A percentile compares a stretch with the other conserved stretches of the same genome.
phyloP scores from a whole-genome alignment of 1,140 invertebrate genomes.

The Tenebrio molitor region DNA sequence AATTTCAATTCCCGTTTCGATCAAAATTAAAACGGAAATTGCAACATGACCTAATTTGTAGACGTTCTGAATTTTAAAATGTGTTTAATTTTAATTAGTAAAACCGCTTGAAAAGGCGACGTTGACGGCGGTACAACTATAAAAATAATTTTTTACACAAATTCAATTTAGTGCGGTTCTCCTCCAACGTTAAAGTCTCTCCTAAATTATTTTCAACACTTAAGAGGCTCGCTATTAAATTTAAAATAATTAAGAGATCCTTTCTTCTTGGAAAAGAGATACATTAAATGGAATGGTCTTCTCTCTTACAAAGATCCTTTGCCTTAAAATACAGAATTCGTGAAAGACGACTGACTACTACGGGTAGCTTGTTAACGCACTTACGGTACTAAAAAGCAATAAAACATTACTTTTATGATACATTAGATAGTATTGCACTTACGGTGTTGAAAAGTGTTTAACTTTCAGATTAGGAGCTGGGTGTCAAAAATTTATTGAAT shows the following conservation, averaged over 20 bases:
- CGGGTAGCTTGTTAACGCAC: neutral
- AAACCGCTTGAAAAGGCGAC: too few relatives aligned
- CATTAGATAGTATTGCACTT: neutral
- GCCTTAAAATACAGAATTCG: neutral
- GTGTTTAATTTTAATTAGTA: too few relatives aligned
- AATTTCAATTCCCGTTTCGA: too few relatives aligned
- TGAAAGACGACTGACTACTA: neutral
- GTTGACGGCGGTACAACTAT: too few relatives aligned
- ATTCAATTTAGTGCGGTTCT: constrained; percentile 26
- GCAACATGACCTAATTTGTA: too few relatives aligned
- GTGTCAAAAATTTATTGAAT: constrained; percentile 1
- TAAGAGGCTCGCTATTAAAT: constrained; percentile 34
- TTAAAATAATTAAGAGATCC: constrained; percentile 35
- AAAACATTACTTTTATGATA: constrained; percentile 5
- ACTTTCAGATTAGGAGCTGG: constrained; percentile 1
- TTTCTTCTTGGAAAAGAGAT: constrained; percentile 28
- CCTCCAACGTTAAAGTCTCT: constrained; percentile 23
- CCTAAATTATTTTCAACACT: constrained; percentile 38
- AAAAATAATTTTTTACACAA: neutral
- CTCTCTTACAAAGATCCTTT: constrained; percentile 11
- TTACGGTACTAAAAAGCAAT: neutral
- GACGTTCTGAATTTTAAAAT: too few relatives aligned
- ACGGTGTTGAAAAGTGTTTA: constrained; percentile 14
- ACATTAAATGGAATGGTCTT: constrained; percentile 11
- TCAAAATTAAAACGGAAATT: too few relatives aligned